These are phyloP conservation scores for Neotoma lepida DNA, from an alignment of 2,113 vertebrate species.

Conservation along the genomic window DNA sequence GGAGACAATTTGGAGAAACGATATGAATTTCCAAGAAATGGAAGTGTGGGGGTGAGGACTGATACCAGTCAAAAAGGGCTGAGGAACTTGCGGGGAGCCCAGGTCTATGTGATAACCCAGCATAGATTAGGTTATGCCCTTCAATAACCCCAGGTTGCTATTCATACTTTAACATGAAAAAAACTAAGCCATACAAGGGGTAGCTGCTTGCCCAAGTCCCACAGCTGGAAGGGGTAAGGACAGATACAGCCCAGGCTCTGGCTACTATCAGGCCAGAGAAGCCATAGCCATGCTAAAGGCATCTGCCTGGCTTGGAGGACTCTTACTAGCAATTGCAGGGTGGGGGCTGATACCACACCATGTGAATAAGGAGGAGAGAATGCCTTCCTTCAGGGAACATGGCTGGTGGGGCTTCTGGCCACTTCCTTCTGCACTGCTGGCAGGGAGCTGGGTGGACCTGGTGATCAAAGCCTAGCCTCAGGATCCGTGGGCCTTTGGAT, in stretches of 20 bases:
- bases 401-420: not conserved
- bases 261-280: not conserved
- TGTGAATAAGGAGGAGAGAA: not conserved
- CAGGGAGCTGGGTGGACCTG: not conserved
- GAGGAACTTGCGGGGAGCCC: not conserved
- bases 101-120: not conserved
- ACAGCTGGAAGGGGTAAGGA: not conserved
- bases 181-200: not conserved
- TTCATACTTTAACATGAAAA: not conserved
- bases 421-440: not conserved
- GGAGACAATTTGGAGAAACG: not conserved
- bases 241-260: not conserved
- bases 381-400: not conserved
- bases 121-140: not conserved
- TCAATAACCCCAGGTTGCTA: not conserved
- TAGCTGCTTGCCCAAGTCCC: not conserved
- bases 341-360: too few species aligned
- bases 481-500: not conserved
- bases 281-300: not conserved
- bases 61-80: not conserved
- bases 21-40: not conserved
- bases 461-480: not conserved
- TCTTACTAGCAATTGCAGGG: not conserved
- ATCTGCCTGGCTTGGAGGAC: not conserved
- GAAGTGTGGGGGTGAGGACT: not conserved